Base-by-base conservation (phyloP, 2,888 invertebrate genomes). In the Disparrhopalites patrizii region DNA sequence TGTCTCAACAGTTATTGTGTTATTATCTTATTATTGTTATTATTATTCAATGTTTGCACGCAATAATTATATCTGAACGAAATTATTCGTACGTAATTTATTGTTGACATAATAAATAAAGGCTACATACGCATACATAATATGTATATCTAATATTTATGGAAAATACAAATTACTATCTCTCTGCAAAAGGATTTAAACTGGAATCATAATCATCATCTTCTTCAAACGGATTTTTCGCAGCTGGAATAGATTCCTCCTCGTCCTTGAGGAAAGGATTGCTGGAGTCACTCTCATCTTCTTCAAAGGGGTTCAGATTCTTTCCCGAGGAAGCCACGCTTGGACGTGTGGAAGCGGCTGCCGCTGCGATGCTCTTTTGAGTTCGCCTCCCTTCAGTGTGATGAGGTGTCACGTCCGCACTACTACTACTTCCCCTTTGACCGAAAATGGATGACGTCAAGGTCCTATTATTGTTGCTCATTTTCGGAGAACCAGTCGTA, bases 151-250 rank as follows among this genome's bases (percentile, higher is more conserved):
- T 18, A 50, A 50, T 50, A 50, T 52, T 52, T n/a, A 28, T 10
- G 20, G 23, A 18, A 18, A 18, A 30, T 38, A 38, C 25, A 25
- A 52, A 43, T 18, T 20, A 3, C 30, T 58, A 43, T 61, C 66
- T 71, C 54, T 72, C 73, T 15, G 83, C 81, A 78, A 90, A 90
- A 1, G 89, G 90, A 79, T 90, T 90, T 62, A 88, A 81, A 79
- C 87, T 88, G 74, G 85, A 86, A 79, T 90, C 89, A 77, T 89
- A 89, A 77, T 88, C 86, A 69, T 82, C 77, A 68, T 75, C 76
- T 38, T 76, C 75, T 40, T 76, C 82, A 66, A 75, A 75, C 20
- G 75, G 75, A 65, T 75, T 75, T 55, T 73, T 73, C 0, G 73
- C 31, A n/a, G 56, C 38, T 30, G 63, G 50, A 54, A 79, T 43